Conservation (phyloP, 2,797 vertebrate genomes). For the Pristis pectinata region DNA sequence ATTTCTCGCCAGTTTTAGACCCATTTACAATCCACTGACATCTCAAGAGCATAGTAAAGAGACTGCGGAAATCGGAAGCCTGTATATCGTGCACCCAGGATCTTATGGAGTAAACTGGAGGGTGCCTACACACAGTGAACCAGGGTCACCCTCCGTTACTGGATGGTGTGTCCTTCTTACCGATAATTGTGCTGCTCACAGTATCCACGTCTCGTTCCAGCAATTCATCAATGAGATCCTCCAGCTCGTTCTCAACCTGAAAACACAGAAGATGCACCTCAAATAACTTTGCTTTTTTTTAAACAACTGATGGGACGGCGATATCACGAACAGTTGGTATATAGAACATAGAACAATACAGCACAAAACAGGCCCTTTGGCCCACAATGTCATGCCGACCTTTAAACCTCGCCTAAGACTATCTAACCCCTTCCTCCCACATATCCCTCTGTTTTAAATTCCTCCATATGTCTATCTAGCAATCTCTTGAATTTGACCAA, state of each 20-base stretch:
- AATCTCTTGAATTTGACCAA: too few relatives aligned
- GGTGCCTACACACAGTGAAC: neutral
- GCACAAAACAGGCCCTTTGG: too few relatives aligned
- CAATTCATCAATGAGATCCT: slow-evolving; percentile 90
- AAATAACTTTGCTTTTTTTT: too few relatives aligned
- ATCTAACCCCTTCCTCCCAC: too few relatives aligned
- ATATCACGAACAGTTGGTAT: too few relatives aligned
- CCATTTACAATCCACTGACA: neutral
- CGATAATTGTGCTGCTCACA: slow-evolving; percentile 84
- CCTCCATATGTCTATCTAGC: too few relatives aligned
- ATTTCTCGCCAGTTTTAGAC: too few relatives aligned
- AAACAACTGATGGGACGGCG: too few relatives aligned
- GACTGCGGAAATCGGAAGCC: neutral
- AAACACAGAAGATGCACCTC: slow-evolving; percentile 23
- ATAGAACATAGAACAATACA: too few relatives aligned
- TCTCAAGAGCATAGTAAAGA: neutral
- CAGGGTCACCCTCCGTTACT: neutral
- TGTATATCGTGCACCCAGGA: neutral
- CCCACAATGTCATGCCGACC: too few relatives aligned
- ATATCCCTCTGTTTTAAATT: too few relatives aligned
- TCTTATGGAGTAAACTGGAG: neutral
- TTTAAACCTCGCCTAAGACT: too few relatives aligned
- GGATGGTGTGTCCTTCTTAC: slow-evolving; percentile 53
- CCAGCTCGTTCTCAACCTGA: slow-evolving; percentile 88
- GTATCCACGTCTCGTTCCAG: slow-evolving; percentile 79